phyloP scores from a whole-genome alignment of 2,113 vertebrate genomes.

The Nymphicus hollandicus region DNA sequence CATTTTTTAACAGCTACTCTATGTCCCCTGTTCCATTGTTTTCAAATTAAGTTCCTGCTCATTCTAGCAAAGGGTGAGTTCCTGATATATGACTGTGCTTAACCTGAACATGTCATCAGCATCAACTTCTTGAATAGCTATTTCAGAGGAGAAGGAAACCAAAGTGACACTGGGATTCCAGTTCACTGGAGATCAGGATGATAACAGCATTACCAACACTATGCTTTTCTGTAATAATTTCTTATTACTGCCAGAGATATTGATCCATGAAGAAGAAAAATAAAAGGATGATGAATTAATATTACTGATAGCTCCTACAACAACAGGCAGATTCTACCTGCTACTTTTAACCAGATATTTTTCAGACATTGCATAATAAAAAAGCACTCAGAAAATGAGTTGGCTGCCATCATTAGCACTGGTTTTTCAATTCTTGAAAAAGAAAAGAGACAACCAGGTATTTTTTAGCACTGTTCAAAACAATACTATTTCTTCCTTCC shows the following conservation, averaged over 20 bases:
- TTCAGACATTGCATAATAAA: neutral
- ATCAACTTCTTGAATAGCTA: neutral
- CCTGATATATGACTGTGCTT: neutral
- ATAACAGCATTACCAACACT: neutral
- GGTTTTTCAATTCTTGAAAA: neutral
- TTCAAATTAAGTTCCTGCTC: constrained; percentile 27
- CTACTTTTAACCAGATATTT: neutral
- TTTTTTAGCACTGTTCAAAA: neutral
- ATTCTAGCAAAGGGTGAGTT: neutral
- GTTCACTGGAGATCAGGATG: neutral
- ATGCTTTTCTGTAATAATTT: neutral
- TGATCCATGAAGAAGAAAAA: neutral
- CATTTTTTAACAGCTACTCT: constrained; percentile 1
- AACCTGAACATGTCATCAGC: neutral
- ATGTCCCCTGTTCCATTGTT: constrained; percentile 2
- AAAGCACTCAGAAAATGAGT: neutral
- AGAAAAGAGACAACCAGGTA: neutral
- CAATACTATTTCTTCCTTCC: neutral
- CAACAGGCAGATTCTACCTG: neutral
- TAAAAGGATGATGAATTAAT: neutral
- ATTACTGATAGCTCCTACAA: neutral
- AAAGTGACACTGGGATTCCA: neutral
- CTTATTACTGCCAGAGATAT: neutral
- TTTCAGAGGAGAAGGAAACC: neutral
- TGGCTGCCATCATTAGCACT: neutral